Base-by-base conservation (phyloP, 2,797 vertebrate species). In the Karalla daura region DNA sequence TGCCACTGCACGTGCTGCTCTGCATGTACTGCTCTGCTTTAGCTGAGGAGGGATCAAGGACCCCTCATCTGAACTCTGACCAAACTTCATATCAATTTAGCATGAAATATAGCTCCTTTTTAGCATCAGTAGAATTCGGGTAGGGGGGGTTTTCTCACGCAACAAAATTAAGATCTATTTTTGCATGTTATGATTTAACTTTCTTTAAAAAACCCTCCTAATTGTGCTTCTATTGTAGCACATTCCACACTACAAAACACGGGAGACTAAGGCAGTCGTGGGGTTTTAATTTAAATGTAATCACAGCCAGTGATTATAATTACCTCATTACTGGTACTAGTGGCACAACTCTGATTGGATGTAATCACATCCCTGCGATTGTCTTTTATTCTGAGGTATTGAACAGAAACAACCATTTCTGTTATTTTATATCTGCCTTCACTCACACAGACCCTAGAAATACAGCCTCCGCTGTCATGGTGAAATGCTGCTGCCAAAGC, bases 281-380 rank as follows among this genome's bases (percentile, higher is more conserved):
- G 74, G 52, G 62, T 74, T 83, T 67, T 21, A 69, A 55, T 80
- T 70, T 74, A 32, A 53, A 52, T 60, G 40, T 36, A 78, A 79
- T 63, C 55, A 70, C 47, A 39, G 65, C 15, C 66, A 74, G 47
- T 37, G 45, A 85, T 66, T 32, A 74, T 74, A 76, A 86, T 80
- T 47, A 73, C 3, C n/a, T 33, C 30, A 62, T 55, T 50, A 70
- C 32, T 55, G 17, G 63, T 50, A 70, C 32, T 55, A 15, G 63
- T 63, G 53, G 70, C 39, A 49, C 5, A n/a, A 21, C 50, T 70
- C 21, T 84, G 76, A 87, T 67, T 85, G 61, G 69, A 60, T 59
- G 55, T 14, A 85, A 82, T 85, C 80, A 85, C 37, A 49, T 66
- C 51, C 30, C 25, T 53, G 37, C 50, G 41, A 63, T 15, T 25